These are phyloP conservation scores for Latrodectus elegans DNA, from an alignment of 2,888 invertebrate genomes.

Conservation along the genomic window DNA sequence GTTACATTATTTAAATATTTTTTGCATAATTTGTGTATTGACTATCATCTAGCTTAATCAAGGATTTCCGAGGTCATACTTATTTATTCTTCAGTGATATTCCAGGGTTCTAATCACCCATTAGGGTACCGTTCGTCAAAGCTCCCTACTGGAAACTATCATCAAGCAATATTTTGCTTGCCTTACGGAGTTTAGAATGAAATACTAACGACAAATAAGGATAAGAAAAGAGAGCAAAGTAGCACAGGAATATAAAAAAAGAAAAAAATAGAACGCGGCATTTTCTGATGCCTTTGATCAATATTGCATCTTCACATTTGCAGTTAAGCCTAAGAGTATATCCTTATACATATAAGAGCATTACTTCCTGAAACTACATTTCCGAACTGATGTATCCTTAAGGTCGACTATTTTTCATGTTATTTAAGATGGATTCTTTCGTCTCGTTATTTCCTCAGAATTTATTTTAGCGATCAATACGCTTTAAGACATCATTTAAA, in stretches of 20 bases:
- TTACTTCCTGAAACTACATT: neutral
- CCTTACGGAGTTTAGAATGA: conserved; percentile 15
- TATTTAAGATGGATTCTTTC: neutral
- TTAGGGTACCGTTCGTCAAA: neutral
- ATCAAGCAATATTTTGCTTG: conserved; percentile 33
- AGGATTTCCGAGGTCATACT: too few species aligned
- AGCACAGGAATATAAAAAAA: neutral
- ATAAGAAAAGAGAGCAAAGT: conserved; percentile 18
- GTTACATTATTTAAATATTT: too few species aligned
- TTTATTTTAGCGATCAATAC: neutral
- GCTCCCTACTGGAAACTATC: conserved; percentile 7
- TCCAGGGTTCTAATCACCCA: too few species aligned
- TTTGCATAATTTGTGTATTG: too few species aligned
- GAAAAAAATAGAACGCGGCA: too few species aligned
- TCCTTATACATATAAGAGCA: conserved; percentile 22
- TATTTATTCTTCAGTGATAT: too few species aligned
- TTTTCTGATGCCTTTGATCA: conserved; percentile 36
- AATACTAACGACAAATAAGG: conserved; percentile 32
- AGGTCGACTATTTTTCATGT: neutral
- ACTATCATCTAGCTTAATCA: too few species aligned
- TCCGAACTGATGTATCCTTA: neutral
- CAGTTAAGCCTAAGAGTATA: conserved; percentile 33
- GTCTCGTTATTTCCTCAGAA: neutral
- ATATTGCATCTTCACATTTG: conserved; percentile 47
- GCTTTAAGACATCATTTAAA: neutral